phyloP scores from a whole-genome alignment of 2,888 invertebrate genomes.

The Lithosia quadra region DNA sequence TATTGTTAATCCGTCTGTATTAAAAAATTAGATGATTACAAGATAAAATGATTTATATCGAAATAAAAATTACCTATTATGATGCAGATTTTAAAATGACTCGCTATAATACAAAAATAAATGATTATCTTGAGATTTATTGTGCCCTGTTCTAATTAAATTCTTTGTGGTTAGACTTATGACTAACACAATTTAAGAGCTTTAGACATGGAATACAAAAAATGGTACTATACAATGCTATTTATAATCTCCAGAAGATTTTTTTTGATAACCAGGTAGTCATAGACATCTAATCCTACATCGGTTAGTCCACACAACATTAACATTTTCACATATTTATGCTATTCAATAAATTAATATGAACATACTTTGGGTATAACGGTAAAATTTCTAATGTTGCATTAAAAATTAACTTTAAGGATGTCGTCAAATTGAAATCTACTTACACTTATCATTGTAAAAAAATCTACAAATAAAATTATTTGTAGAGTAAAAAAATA shows the following conservation, averaged over 20 bases:
- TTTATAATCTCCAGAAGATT: constrained; percentile 55
- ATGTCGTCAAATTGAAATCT: constrained; percentile 74
- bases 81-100: constrained; percentile 21
- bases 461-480: constrained; percentile 83
- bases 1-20: constrained; percentile 33
- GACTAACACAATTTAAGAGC: constrained; percentile 8
- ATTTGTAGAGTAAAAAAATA: constrained; percentile 87
- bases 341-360: constrained; percentile 41
- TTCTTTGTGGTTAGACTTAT: not conserved
- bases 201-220: constrained; percentile 24
- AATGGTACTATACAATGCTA: constrained; percentile 39
- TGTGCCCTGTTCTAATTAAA: constrained; percentile 28
- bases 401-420: constrained; percentile 63
- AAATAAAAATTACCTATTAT: constrained; percentile 38
- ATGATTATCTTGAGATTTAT: constrained; percentile 24
- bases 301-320: constrained; percentile 49
- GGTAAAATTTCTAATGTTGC: constrained; percentile 55
- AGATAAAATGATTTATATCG: constrained; percentile 32
- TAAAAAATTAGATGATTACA: constrained; percentile 29
- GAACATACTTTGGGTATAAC: constrained; percentile 53
- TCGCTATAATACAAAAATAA: constrained; percentile 19
- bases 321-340: constrained; percentile 27
- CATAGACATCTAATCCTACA: constrained; percentile 55
- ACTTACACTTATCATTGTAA: constrained; percentile 77
- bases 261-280: constrained; percentile 38